Conservation (phyloP, 2,113 vertebrate genomes). For the Hippocampus guttulatus region DNA sequence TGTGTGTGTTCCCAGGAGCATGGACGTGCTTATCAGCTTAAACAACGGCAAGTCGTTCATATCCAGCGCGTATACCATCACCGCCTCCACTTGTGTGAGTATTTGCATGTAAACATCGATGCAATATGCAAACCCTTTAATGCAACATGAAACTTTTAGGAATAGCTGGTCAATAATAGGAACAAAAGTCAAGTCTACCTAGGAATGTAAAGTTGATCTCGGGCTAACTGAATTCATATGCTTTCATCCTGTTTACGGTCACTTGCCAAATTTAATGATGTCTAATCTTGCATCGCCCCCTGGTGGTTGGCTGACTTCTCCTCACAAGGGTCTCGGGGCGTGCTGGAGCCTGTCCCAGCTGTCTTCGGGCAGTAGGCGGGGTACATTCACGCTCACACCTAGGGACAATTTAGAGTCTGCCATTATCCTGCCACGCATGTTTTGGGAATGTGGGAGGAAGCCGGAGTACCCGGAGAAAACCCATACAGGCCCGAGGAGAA, state of each 20-base stretch:
- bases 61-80: constrained; percentile 78
- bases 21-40: constrained; percentile 87
- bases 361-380: too few species aligned
- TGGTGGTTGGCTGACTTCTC: not conserved
- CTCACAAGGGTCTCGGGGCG: too few species aligned
- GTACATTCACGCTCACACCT: too few species aligned
- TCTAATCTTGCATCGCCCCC: not conserved
- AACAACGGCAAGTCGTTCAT: constrained; percentile 82
- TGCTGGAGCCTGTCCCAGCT: too few species aligned
- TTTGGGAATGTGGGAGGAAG: too few species aligned
- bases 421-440: too few species aligned
- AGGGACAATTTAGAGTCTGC: too few species aligned
- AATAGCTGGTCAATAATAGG: not conserved
- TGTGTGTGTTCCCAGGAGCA: constrained; percentile 69
- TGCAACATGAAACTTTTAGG: not conserved
- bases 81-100: constrained; percentile 89
- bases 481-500: too few species aligned
- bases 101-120: not conserved
- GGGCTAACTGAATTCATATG: not conserved
- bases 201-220: not conserved
- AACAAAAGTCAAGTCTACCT: not conserved
- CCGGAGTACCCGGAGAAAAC: too few species aligned
- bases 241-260: not conserved
- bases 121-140: not conserved
- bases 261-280: not conserved